Evolutionary conservation across 37 sponge, comb jelly and placozoan species (phyloP), one percentile per base, ranked within the genome.

Genomic region (Ianthella basta): DNA sequence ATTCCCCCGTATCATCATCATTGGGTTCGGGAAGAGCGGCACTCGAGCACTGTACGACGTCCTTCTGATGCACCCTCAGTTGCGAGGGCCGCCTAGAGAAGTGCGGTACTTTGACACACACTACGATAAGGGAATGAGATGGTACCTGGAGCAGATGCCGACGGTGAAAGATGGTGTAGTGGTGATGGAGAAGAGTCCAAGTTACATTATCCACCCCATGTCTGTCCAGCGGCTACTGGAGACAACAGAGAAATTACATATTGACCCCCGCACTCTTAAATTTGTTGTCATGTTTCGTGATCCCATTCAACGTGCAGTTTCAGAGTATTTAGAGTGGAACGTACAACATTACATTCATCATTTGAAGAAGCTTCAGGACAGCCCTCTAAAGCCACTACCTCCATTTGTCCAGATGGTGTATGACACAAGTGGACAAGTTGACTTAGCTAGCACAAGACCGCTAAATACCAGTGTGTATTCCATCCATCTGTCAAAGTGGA

Each of bases 1-100:
- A 4, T 96, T 96, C 64, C 96, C 96, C n/a, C 81, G 56, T 40
- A 60, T 84, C 38, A 74, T 96, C 85, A 96, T 96, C 21, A 80
- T 96, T 64, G 96, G 96, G 56, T 92, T 96, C 39, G 96, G 93
- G 12, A 96, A 96, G 70, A 73, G 94, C 18, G 96, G 96, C 13
- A 96, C 96, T 16, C 91, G 87, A 38, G 90, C 94, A 29, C 72
- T 96, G 30, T 91, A 86, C 64, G 89, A 96, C 13, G 63, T 63
- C 21, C 72, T 96, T 13, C 87, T 72, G 30, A 39, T 88, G 82
- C 96, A 93, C 55, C 89, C 90, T 1, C 56, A 83, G 1, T 15
- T 93, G 56, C 15, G 6, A 39, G 96, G 96, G 34, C 92, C 94
- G 18, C 4, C 33, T 1, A 80, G 39, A 55, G 96, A 96, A 61